Conservation (phyloP, 2,113 vertebrate genomes). For the Cyanocitta stelleri region DNA sequence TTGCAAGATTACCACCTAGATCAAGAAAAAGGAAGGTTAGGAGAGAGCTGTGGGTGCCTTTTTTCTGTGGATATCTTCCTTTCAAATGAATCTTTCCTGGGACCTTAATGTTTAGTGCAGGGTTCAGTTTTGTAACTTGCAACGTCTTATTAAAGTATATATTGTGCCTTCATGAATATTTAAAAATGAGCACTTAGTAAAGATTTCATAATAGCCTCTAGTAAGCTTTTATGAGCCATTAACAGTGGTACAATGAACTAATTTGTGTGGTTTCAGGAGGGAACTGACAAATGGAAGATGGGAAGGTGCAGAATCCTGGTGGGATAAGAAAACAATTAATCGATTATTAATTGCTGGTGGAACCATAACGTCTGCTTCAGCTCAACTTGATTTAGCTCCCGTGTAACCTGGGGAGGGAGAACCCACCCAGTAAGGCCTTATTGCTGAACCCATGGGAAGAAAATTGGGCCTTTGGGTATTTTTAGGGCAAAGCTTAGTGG, state of each 20-base stretch:
- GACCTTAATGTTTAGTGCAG: neutral
- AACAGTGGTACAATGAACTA: conserved; percentile 18
- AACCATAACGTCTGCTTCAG: neutral
- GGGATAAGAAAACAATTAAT: conserved; percentile 14
- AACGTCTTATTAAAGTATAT: conserved; percentile 68
- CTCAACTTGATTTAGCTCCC: neutral
- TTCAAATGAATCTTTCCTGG: neutral
- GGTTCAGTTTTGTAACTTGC: conserved; percentile 20
- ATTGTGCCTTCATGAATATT: conserved; percentile 67
- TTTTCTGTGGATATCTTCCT: neutral
- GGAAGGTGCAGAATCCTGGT: neutral
- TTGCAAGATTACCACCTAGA: neutral
- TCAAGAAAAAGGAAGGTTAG: neutral
- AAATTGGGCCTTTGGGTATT: neutral
- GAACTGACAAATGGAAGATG: neutral
- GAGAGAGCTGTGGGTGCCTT: neutral
- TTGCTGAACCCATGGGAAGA: neutral
- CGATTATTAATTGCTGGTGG: conserved; percentile 22
- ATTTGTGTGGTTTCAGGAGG: neutral
- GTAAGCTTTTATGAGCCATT: conserved; percentile 57
- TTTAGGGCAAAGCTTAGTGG: neutral
- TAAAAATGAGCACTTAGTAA: conserved; percentile 61
- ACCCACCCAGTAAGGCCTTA: neutral
- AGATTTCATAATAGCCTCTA: conserved; percentile 55
- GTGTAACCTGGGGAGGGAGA: neutral